These are phyloP conservation scores for Amblyopsis hoosieri DNA, from an alignment of 2,797 vertebrate genomes.

Conservation along the genomic window DNA sequence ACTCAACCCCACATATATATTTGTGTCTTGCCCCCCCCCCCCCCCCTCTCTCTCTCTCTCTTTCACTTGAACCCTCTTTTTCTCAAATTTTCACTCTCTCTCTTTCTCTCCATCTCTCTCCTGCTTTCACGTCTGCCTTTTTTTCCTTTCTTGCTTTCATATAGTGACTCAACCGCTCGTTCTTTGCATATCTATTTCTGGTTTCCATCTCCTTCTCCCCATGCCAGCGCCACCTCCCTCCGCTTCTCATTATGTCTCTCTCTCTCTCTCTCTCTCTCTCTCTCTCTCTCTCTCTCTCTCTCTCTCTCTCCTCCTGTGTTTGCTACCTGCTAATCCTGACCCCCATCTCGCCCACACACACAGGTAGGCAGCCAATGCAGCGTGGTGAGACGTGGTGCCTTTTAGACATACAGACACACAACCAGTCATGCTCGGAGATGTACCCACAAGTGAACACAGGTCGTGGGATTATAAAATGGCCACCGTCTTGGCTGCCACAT, in stretches of 20 bases:
- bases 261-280: conserved; percentile 69
- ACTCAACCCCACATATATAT: conserved; percentile 62
- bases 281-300: conserved; percentile 54
- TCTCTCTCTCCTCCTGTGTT: conserved; percentile 67
- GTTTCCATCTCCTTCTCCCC: conserved; percentile 67
- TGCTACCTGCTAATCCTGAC: conserved; percentile 61
- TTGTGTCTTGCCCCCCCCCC: conserved; percentile 39
- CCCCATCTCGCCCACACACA: conserved; percentile 62
- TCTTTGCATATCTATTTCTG: conserved; percentile 76
- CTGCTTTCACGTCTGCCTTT: conserved; percentile 42
- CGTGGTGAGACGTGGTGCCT: not conserved
- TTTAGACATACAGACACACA: conserved; percentile 25
- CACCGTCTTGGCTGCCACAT: too few relatives aligned
- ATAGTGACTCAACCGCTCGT: conserved; percentile 82
- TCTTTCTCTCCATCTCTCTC: conserved; percentile 24
- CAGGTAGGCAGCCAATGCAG: conserved; percentile 15
- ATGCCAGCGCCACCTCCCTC: conserved; percentile 73
- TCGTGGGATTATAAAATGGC: too few relatives aligned
- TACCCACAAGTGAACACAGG: too few relatives aligned
- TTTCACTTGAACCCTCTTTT: conserved; percentile 15
- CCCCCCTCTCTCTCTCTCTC: conserved; percentile 25
- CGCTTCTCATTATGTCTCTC: conserved; percentile 79
- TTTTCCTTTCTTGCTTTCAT: conserved; percentile 64
- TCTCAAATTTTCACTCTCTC: conserved; percentile 23
- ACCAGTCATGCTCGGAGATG: conserved; percentile 5